Conservation (phyloP, 2,113 vertebrate genomes). For the Microtus ochrogaster region DNA sequence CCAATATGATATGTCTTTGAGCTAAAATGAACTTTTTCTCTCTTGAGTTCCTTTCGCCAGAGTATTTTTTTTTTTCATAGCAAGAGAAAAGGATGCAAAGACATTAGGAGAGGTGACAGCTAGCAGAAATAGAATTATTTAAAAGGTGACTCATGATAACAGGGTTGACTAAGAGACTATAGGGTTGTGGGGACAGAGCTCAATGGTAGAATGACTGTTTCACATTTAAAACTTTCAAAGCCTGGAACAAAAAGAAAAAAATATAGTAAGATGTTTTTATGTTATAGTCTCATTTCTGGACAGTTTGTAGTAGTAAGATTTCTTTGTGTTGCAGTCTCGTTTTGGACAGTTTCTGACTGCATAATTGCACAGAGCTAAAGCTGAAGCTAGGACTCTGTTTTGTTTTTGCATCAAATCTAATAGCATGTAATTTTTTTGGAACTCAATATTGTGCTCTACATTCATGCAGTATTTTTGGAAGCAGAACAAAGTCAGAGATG, state of each 20-base stretch:
- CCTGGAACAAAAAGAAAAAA: not conserved
- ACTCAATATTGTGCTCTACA: slow-evolving; percentile 10
- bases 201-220: not conserved
- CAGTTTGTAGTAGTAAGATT: not conserved
- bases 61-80: not conserved
- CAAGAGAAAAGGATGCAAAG: not conserved
- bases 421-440: slow-evolving; percentile 37
- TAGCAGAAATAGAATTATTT: not conserved
- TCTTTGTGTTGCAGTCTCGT: not conserved
- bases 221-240: too few relatives aligned
- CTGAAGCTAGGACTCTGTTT: not conserved
- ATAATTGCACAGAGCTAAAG: not conserved
- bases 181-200: too few relatives aligned
- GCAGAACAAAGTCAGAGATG: slow-evolving; percentile 33
- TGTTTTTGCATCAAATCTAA: slow-evolving; percentile 5
- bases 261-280: not conserved
- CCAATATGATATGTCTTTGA: not conserved
- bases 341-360: not conserved
- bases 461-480: slow-evolving; percentile 55
- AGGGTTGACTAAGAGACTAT: not conserved
- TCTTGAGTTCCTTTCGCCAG: not conserved
- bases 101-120: not conserved
- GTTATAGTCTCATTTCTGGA: not conserved
- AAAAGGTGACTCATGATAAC: not conserved
- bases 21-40: not conserved